Percentiles rank a stretch among this genome's conserved stretches.
These are phyloP conservation scores for Exephanes ischioxanthus DNA, from an alignment of 2,888 invertebrate genomes.

Conservation along the genomic window DNA sequence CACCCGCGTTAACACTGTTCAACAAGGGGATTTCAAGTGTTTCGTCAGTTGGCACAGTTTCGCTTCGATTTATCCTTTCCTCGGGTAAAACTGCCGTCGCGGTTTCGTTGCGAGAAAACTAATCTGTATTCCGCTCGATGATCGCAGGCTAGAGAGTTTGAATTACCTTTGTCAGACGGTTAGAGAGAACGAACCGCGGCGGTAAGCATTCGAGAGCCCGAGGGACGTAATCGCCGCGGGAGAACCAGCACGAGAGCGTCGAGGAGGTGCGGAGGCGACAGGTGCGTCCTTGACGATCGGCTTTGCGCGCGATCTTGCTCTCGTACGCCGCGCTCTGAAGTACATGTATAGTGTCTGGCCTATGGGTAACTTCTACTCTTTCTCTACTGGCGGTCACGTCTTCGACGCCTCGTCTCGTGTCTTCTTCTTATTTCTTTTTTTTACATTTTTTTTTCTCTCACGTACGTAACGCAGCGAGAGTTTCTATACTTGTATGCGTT, in stretches of 20 bases:
- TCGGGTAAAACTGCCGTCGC: not conserved
- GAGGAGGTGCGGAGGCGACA: conserved; percentile 69
- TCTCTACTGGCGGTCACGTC: conserved; percentile 17
- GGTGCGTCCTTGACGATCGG: conserved; percentile 76
- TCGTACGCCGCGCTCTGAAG: conserved; percentile 46
- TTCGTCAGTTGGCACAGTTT: not conserved
- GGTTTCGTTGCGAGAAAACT: conserved; percentile 18
- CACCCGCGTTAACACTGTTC: not conserved
- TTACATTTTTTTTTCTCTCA: not conserved
- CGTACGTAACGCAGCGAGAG: conserved; percentile 21
- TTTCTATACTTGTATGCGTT: conserved; percentile 23
- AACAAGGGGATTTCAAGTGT: not conserved
- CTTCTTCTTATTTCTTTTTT: conserved; percentile 23
- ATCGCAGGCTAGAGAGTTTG: not conserved
- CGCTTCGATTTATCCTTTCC: not conserved
- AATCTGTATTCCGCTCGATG: conserved; percentile 3
- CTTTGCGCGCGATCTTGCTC: conserved; percentile 63
- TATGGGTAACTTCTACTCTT: conserved; percentile 41
- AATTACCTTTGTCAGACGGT: conserved; percentile 16
- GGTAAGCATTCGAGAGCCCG: conserved; percentile 48
- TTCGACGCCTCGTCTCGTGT: conserved; percentile 46
- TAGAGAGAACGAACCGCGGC: conserved; percentile 25
- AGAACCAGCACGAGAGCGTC: conserved; percentile 55
- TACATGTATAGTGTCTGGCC: conserved; percentile 46
- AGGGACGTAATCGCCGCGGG: conserved; percentile 65